A percentile compares a stretch with the other conserved stretches of the same genome.
These are phyloP conservation scores for Agrenia bidenticulata DNA, from an alignment of 2,888 invertebrate species.

Conservation along the genomic window DNA sequence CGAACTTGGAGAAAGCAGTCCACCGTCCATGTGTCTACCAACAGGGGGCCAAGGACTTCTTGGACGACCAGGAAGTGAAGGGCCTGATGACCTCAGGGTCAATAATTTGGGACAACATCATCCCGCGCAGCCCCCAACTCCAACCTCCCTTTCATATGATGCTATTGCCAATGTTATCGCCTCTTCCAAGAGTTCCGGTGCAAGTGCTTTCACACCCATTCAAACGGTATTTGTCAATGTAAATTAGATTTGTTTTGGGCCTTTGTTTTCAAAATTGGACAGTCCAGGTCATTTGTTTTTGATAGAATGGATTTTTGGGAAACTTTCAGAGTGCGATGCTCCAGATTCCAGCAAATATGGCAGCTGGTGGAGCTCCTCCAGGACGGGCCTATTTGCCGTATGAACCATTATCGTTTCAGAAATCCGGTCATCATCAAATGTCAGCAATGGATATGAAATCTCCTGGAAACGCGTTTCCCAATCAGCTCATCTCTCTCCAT, in stretches of 20 bases:
- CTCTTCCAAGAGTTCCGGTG: constrained; percentile 53
- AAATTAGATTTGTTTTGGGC: constrained; percentile 37
- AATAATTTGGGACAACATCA: constrained; percentile 50
- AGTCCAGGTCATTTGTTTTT: not conserved
- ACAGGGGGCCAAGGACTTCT: constrained; percentile 41
- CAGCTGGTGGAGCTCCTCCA: constrained; percentile 62
- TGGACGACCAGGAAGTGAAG: constrained; percentile 52
- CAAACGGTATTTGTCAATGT: constrained; percentile 57
- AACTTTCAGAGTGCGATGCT: constrained; percentile 51
- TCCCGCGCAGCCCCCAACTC: constrained; percentile 43
- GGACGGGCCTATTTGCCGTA: constrained; percentile 75
- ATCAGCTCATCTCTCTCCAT: constrained; percentile 90
- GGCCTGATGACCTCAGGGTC: constrained; percentile 52
- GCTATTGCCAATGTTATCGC: constrained; percentile 52
- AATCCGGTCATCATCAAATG: constrained; percentile 58
- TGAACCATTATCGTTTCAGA: constrained; percentile 87
- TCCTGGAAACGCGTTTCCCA: constrained; percentile 71
- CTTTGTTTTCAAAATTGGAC: constrained; percentile 19
- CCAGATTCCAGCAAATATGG: constrained; percentile 67
- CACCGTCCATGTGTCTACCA: constrained; percentile 50
- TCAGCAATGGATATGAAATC: constrained; percentile 56
- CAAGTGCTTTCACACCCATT: constrained; percentile 85
- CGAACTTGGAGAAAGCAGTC: constrained; percentile 50
- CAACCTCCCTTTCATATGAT: constrained; percentile 50
- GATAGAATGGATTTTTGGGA: constrained; percentile 16